Conservation (phyloP, 2,113 vertebrate species). For the Hemibagrus wyckioides region DNA sequence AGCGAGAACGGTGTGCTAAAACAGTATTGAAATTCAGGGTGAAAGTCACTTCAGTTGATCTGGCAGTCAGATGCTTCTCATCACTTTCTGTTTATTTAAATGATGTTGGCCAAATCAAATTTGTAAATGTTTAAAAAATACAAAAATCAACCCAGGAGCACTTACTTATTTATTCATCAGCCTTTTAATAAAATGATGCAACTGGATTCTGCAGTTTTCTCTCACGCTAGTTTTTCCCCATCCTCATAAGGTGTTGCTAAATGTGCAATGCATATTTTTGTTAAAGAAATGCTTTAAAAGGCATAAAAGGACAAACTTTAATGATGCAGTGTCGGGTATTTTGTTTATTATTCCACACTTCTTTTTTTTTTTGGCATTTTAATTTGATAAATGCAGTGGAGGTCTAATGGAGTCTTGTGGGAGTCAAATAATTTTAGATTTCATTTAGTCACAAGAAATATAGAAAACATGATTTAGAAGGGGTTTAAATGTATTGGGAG, state of each 20-base stretch:
- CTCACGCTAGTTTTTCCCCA: not conserved
- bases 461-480: not conserved
- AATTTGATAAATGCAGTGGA: not conserved
- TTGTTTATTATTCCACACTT: not conserved
- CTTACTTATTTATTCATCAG: not conserved
- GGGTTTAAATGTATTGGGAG: not conserved
- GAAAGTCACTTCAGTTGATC: not conserved
- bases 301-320: conserved; percentile 21
- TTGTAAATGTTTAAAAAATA: not conserved
- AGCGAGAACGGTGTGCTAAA: not conserved
- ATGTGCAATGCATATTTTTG: conserved; percentile 31
- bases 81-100: not conserved
- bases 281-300: conserved; percentile 25
- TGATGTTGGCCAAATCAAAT: not conserved
- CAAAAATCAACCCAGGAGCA: not conserved
- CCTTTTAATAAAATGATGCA: not conserved
- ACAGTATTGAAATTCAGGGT: not conserved
- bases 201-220: not conserved
- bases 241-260: conserved; percentile 16
- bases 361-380: not conserved
- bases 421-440: not conserved
- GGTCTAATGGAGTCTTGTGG: not conserved
- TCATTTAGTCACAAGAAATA: not conserved
- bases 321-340: not conserved
- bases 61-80: not conserved